These are phyloP conservation scores for Paragorgia papillata DNA, from an alignment of 92 coral and sea anemone genomes.

Conservation along the genomic window DNA sequence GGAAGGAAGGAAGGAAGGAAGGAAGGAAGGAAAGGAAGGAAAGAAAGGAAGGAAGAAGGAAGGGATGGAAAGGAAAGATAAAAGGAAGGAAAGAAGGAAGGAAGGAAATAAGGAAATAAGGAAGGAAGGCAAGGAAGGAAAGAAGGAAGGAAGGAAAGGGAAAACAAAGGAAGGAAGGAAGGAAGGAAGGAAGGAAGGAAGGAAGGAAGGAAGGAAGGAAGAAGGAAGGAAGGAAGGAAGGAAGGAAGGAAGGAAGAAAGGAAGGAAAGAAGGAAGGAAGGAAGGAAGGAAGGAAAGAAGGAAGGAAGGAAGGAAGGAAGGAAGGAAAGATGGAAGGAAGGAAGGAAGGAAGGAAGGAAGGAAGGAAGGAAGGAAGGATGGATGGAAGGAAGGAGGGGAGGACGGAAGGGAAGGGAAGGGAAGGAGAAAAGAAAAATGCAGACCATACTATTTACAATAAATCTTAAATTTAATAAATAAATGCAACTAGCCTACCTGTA, in stretches of 20 bases:
- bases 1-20: background rate
- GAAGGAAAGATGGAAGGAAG: background rate
- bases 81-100: background rate
- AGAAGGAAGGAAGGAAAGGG: conserved; percentile 9
- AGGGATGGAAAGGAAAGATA: background rate
- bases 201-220: background rate
- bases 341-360: background rate
- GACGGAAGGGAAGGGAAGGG: background rate
- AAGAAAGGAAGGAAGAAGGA: background rate
- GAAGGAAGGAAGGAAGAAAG: conserved; percentile 8
- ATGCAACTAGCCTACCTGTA: conserved; percentile 5
- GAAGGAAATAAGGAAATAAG: background rate
- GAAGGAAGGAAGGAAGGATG: no score
- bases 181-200: background rate
- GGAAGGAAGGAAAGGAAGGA: conserved; percentile 10
- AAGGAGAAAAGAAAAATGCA: no score
- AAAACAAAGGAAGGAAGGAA: background rate
- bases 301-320: conserved; percentile 4
- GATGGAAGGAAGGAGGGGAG: background rate
- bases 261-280: background rate
- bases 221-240: conserved; percentile 7
- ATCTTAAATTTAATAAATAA: background rate
- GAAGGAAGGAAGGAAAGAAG: conserved; percentile 1
- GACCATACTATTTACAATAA: background rate
- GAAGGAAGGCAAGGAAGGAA: conserved; percentile 14